Conservation (phyloP, 2,888 invertebrate species). For the Andrena bicolor region DNA sequence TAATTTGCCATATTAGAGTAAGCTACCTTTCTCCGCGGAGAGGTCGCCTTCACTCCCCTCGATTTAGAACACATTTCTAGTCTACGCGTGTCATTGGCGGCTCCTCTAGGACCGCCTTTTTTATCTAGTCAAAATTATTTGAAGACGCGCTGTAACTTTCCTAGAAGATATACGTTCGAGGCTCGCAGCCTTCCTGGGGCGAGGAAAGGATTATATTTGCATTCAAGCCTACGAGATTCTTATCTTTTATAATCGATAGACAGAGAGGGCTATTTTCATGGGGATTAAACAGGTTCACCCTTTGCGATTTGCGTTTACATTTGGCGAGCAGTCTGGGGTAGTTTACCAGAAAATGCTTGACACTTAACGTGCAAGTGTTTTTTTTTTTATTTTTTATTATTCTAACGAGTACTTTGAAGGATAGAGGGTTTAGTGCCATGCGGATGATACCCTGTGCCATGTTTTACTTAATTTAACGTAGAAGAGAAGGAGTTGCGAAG, state of each 20-base stretch:
- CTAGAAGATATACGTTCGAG: conserved; percentile 1
- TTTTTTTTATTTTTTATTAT: neutral
- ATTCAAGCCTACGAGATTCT: neutral
- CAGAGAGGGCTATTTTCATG: neutral
- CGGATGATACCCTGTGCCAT: neutral
- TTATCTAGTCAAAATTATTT: conserved; percentile 72
- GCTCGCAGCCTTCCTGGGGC: neutral
- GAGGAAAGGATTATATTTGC: neutral
- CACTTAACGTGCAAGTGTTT: conserved; percentile 3
- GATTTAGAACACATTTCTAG: conserved; percentile 50
- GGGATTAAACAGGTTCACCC: neutral
- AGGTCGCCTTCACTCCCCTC: neutral
- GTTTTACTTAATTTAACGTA: neutral
- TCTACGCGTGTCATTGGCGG: conserved; percentile 31
- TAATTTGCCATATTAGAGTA: conserved; percentile 78
- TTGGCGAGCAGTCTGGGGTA: neutral
- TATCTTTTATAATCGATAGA: neutral
- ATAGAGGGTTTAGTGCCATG: conserved; percentile 1
- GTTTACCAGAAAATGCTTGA: neutral
- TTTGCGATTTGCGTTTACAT: neutral
- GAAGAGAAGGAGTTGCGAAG: neutral
- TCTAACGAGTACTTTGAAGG: neutral
- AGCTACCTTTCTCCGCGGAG: conserved; percentile 35
- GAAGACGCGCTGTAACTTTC: conserved; percentile 24
- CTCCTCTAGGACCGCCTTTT: conserved; percentile 6